Base-by-base conservation (phyloP, 1,140 invertebrate genomes). In the Bombus sylvicola region DNA sequence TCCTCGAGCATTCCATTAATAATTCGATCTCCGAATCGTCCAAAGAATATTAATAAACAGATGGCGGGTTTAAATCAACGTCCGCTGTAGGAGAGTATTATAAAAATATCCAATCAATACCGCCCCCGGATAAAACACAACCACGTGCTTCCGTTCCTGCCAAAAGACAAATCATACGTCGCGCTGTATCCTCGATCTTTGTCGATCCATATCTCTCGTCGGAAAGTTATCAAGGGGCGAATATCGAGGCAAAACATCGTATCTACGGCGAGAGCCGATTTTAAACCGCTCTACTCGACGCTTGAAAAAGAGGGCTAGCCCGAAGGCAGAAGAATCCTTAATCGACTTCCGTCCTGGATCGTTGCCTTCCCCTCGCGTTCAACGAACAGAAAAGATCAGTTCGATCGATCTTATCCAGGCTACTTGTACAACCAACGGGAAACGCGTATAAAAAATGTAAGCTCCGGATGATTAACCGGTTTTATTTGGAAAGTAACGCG, bases 281-380 rank as follows among this genome's bases (percentile, higher is more conserved):
- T 43, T 22, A 18, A 47, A 18, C 5, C 53, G 12, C 2, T 39
- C 39, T 15, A 81, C 57, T 28, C 3, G 12, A 41, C 28, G 28
- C 77, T 73, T 28, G 76, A 47, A 31, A 47, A 85, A 85, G 47
- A 74, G 57, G 69, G 69, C 73, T 69, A 73, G 43, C 57, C 39
- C 8, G 25, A 39, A 41, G 39, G 34, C 43, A 31, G 41, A 34
- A 41, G 68, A 62, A 73, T 37, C 53, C 57, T 66, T 66, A 72
- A 73, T 37, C 66, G 47, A 47, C 69, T 73, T 22, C 39, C 39
- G 10, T 37, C 5, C 8, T 13, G 57, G 34, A 31, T 28, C 81
- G n/a, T 76, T 68, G 13, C 47, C 53, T n/a, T 37, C 34, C 3
- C 6, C 22, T 12, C 10, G 22, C 12, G 13, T 53, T 22, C 15